Conservation (phyloP, 2,888 invertebrate genomes). For the Embidobia sp. region DNA sequence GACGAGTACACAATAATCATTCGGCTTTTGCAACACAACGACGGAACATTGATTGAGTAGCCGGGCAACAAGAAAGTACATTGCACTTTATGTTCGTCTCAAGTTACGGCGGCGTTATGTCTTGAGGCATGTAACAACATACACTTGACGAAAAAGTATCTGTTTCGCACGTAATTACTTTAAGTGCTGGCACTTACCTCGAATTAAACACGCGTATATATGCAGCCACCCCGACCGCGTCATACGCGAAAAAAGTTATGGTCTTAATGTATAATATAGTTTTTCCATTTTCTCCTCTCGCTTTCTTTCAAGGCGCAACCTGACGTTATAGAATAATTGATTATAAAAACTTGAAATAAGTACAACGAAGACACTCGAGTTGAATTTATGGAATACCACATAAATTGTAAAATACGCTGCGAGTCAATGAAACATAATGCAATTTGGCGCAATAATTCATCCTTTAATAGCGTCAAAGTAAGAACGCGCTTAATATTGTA, state of each 20-base stretch:
- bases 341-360: no score
- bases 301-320: no score
- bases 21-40: constrained; percentile 73
- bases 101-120: constrained; percentile 68
- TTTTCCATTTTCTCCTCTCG: no score
- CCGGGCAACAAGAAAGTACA: constrained; percentile 76
- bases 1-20: constrained; percentile 73
- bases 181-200: constrained; percentile 61
- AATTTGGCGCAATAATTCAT: no score
- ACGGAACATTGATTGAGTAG: constrained; percentile 79
- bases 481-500: no score
- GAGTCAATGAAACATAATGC: no score
- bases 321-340: no score
- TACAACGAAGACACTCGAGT: no score
- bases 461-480: no score
- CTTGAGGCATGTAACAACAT: constrained; percentile 58
- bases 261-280: no score
- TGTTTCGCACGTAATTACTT: constrained; percentile 64
- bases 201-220: constrained; percentile 53
- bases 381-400: no score
- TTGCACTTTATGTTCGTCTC: constrained; percentile 76
- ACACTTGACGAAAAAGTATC: constrained; percentile 64
- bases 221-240: constrained; percentile 18
- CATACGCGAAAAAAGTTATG: constrained; percentile 30
- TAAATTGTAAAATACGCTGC: no score